Percentiles rank a stretch among this genome's conserved stretches.
These are phyloP conservation scores for Cryptophagus acutangulus DNA, from an alignment of 2,888 invertebrate genomes.

Conservation along the genomic window DNA sequence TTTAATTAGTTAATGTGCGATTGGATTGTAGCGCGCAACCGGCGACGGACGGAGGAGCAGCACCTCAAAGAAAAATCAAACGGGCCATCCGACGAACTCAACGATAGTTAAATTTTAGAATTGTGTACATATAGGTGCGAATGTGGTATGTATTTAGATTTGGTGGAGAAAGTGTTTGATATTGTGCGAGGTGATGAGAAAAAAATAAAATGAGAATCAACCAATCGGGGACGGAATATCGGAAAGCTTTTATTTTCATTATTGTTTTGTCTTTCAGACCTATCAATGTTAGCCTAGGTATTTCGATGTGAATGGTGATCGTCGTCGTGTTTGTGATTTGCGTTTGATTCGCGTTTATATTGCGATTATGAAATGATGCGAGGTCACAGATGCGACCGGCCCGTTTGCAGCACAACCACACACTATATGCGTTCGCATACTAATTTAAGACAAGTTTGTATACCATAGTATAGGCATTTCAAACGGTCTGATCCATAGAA, in stretches of 20 bases:
- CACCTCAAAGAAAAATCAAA: slow-evolving; percentile 46
- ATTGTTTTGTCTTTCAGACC: too few species aligned
- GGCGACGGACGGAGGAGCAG: slow-evolving; percentile 24
- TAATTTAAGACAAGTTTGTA: too few species aligned
- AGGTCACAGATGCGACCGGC: slow-evolving; percentile 33
- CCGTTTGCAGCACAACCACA: too few species aligned
- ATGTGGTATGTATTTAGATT: not conserved
- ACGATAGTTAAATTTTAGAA: slow-evolving; percentile 35
- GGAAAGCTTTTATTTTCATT: not conserved
- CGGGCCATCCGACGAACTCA: slow-evolving; percentile 49
- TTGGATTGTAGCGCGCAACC: slow-evolving; percentile 34
- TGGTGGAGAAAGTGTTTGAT: not conserved
- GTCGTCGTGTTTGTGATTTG: too few species aligned
- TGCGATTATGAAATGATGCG: slow-evolving; percentile 23
- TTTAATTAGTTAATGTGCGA: slow-evolving; percentile 4
- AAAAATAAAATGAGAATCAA: slow-evolving; percentile 1
- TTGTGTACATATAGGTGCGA: not conserved
- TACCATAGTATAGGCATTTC: slow-evolving; percentile 22
- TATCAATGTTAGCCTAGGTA: too few species aligned
- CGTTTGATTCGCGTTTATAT: too few species aligned
- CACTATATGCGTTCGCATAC: too few species aligned
- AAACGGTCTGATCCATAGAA: slow-evolving; percentile 48
- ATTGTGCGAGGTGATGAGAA: slow-evolving; percentile 1
- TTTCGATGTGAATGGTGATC: slow-evolving; percentile 1
- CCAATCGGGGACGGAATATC: not conserved